Conservation (phyloP, 1,140 invertebrate species). For the Aphelinus certus region DNA sequence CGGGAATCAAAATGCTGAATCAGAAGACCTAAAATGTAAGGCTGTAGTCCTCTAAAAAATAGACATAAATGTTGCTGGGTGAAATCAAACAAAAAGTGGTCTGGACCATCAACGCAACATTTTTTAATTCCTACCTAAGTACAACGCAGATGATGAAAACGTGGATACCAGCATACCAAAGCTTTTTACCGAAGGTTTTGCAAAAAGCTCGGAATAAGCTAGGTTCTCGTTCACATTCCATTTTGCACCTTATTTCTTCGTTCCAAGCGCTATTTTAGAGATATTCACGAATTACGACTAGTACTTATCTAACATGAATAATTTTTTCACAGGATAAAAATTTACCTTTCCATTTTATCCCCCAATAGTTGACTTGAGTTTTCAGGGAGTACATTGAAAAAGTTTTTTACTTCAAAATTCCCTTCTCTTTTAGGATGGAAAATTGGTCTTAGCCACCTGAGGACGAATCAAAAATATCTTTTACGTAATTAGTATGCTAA, state of each 20-base stretch:
- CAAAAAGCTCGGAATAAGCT: not conserved
- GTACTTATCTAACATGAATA: too few relatives aligned
- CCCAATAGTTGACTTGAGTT: not conserved
- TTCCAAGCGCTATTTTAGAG: not conserved
- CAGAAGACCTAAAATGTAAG: constrained; percentile 57
- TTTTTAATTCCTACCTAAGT: not conserved
- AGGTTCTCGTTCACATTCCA: not conserved
- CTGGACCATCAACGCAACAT: too few relatives aligned
- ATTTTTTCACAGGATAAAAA: not conserved
- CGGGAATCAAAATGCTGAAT: constrained; percentile 64
- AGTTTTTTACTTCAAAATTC: not conserved
- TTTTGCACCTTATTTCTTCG: not conserved
- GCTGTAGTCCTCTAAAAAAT: constrained; percentile 55
- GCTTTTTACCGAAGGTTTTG: not conserved
- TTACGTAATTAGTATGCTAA: too few relatives aligned
- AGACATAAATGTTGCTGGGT: too few relatives aligned
- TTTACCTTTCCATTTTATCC: not conserved
- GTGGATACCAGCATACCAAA: constrained; percentile 3
- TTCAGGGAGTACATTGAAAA: not conserved
- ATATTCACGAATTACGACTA: too few relatives aligned
- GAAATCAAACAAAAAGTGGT: too few relatives aligned
- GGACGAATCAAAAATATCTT: not conserved
- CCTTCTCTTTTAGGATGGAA: not conserved
- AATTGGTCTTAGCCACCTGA: not conserved
- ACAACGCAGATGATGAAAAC: constrained; percentile 6